These are phyloP conservation scores for Heliocidaris tuberculata DNA, from an alignment of 35 echinoderm and acorn worm genomes.

Conservation along the genomic window DNA sequence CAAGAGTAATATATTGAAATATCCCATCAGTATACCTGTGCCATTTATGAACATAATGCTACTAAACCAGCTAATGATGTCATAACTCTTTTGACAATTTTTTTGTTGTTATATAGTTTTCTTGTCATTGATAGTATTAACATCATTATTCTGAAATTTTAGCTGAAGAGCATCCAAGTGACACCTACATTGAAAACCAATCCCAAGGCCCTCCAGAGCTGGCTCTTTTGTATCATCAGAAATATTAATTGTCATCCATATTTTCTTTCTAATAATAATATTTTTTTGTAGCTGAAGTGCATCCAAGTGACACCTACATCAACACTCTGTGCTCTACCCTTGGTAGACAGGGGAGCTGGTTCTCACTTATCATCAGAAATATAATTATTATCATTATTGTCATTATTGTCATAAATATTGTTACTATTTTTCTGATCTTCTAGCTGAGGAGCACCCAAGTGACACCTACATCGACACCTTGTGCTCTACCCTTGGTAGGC, in stretches of 20 bases:
- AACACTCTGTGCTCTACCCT: no score
- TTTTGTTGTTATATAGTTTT: no score
- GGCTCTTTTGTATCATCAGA: conserved; percentile 79
- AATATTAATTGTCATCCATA: conserved; percentile 22
- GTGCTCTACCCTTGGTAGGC: conserved; percentile 60
- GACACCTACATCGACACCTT: conserved; percentile 77
- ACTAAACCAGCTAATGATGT: no score
- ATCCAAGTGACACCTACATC: no score
- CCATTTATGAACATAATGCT: no score
- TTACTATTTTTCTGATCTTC: neutral
- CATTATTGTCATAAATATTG: neutral
- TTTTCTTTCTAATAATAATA: no score
- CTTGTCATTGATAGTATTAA: neutral
- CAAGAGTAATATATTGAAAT: no score
- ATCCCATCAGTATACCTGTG: no score
- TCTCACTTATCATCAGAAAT: no score
- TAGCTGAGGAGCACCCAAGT: conserved; percentile 85
- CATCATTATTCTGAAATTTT: neutral
- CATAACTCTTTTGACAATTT: no score
- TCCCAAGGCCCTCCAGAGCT: conserved; percentile 67
- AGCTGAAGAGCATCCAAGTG: conserved; percentile 87
- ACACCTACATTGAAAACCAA: conserved; percentile 69
- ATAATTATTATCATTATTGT: neutral
- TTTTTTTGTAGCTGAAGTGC: no score
- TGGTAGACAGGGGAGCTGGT: no score